phyloP scores from a whole-genome alignment of 2,113 vertebrate genomes.

The Falco punctatus region DNA sequence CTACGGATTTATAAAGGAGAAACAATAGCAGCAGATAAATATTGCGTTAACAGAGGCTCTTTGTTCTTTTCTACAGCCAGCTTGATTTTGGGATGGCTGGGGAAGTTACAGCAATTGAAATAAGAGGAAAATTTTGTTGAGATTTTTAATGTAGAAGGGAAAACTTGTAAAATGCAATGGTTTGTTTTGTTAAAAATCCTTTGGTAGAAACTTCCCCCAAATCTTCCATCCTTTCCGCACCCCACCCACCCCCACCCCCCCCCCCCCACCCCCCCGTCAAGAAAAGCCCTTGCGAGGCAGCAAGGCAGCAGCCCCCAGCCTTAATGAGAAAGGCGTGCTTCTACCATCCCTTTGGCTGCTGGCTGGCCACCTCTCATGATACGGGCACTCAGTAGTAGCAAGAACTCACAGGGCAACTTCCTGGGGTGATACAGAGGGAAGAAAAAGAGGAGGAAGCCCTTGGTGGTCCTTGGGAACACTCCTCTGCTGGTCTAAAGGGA shows the following conservation, averaged over 20 bases:
- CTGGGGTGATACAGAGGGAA: rapidly evolving
- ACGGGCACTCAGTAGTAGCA: rapidly evolving
- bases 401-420: not conserved
- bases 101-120: not conserved
- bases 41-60: not conserved
- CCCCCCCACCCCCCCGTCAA: too few species aligned
- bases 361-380: not conserved
- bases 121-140: not conserved
- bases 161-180: not conserved
- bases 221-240: not conserved
- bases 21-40: conserved; percentile 52
- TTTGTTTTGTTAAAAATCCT: not conserved
- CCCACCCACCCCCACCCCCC: too few species aligned
- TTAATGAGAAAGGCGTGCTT: not conserved
- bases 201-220: not conserved
- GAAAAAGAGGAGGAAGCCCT: not conserved
- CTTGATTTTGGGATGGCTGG: not conserved
- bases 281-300: rapidly evolving
- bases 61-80: not conserved
- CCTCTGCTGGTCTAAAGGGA: not conserved
- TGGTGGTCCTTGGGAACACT: rapidly evolving
- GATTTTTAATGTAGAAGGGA: not conserved
- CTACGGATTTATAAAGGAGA: conserved; percentile 42
- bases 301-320: not conserved
- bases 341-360: not conserved